phyloP scores from a whole-genome alignment of 2,113 vertebrate species.

The Motacilla alba region DNA sequence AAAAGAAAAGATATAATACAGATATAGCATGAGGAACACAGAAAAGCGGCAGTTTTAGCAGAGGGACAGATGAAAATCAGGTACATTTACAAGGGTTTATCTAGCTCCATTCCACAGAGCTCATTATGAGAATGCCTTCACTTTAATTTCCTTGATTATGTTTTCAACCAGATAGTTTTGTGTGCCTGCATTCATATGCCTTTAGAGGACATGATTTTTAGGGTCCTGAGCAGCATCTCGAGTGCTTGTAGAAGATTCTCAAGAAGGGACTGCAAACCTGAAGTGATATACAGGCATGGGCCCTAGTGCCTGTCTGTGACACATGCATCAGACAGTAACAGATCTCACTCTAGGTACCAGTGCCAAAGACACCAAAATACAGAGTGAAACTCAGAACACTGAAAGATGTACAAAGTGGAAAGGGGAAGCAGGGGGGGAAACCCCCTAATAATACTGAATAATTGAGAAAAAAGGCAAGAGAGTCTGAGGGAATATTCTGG shows the following conservation, averaged over 20 bases:
- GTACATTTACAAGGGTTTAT: neutral
- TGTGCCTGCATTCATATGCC: neutral
- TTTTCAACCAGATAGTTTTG: neutral
- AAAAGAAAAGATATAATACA: conserved; percentile 10
- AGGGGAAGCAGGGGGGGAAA: neutral
- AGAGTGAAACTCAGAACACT: neutral
- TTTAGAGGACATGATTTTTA: neutral
- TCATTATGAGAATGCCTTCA: neutral
- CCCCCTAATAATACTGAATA: neutral
- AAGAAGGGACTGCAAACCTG: neutral
- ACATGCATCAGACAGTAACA: too few species aligned
- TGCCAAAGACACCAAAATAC: neutral
- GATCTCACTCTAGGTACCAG: neutral
- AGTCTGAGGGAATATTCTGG: neutral
- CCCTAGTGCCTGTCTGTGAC: neutral
- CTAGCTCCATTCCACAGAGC: neutral
- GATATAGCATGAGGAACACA: neutral
- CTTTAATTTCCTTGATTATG: neutral
- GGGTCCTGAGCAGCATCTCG: neutral
- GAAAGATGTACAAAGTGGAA: neutral
- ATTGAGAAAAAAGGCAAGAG: neutral
- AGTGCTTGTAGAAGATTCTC: neutral
- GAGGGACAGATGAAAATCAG: neutral
- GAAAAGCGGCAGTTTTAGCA: neutral
- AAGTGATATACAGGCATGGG: neutral